phyloP scores from a whole-genome alignment of 2,888 invertebrate species.

The Adelognathus sp. region DNA sequence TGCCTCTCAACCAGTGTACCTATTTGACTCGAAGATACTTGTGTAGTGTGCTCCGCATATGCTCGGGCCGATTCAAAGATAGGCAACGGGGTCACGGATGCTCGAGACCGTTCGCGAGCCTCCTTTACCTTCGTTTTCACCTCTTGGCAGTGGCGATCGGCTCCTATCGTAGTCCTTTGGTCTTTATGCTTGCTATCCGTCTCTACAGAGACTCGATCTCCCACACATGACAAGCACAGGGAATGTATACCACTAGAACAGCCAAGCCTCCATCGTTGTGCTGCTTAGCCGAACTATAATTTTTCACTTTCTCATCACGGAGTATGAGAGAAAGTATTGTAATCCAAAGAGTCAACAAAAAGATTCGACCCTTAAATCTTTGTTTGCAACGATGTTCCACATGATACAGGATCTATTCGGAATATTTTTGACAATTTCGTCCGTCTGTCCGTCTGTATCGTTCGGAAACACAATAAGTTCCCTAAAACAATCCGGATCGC shows the following conservation, averaged over 20 bases:
- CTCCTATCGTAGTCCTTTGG: constrained; percentile 10
- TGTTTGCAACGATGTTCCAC: too few relatives aligned
- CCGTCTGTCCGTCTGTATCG: too few relatives aligned
- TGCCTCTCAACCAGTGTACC: constrained; percentile 34
- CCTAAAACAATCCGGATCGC: too few relatives aligned
- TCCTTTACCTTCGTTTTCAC: constrained; percentile 40
- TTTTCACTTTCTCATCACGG: too few relatives aligned
- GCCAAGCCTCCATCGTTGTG: background rate
- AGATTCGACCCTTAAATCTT: too few relatives aligned
- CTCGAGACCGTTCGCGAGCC: constrained; percentile 52
- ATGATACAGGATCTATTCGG: too few relatives aligned
- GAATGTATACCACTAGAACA: background rate
- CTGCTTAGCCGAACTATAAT: background rate
- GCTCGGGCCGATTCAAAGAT: constrained; percentile 63
- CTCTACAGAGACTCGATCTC: background rate
- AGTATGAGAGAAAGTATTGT: too few relatives aligned
- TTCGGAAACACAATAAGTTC: too few relatives aligned
- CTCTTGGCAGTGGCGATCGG: constrained; percentile 3
- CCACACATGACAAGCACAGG: constrained; percentile 5
- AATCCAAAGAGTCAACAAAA: too few relatives aligned
- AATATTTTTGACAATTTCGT: too few relatives aligned
- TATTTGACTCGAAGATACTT: constrained; percentile 34
- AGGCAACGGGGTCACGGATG: constrained; percentile 66
- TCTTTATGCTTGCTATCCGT: background rate
- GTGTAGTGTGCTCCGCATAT: constrained; percentile 18